A percentile compares a stretch with the other conserved stretches of the same genome.
These are phyloP conservation scores for Melipona quadrifasciata DNA, from an alignment of 1,140 invertebrate genomes.

Conservation along the genomic window DNA sequence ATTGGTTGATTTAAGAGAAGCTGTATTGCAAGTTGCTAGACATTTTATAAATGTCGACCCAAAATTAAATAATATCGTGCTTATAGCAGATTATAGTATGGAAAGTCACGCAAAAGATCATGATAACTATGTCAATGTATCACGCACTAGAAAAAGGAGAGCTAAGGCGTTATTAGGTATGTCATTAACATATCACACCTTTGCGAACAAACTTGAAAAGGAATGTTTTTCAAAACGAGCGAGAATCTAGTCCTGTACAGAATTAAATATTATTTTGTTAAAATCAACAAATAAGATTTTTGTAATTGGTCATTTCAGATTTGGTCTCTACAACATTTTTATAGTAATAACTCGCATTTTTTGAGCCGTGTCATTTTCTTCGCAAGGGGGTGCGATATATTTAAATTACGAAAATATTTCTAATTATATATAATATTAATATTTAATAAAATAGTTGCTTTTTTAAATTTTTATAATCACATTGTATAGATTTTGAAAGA, in stretches of 20 bases:
- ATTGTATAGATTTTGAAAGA: conserved; percentile 94
- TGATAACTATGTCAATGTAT: conserved; percentile 96
- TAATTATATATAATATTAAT: conserved; percentile 7
- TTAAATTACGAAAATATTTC: neutral
- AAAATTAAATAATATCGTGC: conserved; percentile 87
- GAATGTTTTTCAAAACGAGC: too few species aligned
- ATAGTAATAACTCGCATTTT: too few species aligned
- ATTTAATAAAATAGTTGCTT: neutral
- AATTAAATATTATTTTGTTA: too few species aligned
- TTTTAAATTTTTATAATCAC: conserved; percentile 48
- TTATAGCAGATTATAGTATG: conserved; percentile 96
- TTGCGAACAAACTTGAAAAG: too few species aligned
- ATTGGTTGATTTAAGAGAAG: conserved; percentile 97
- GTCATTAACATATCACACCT: neutral
- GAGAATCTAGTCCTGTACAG: too few species aligned
- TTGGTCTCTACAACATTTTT: too few species aligned
- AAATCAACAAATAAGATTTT: too few species aligned
- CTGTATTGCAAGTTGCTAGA: conserved; percentile 94
- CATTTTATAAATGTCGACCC: conserved; percentile 94
- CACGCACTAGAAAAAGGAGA: conserved; percentile 91
- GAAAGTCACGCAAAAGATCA: conserved; percentile 97
- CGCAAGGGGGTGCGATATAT: neutral
- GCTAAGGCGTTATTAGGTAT: conserved; percentile 95
- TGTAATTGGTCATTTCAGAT: too few species aligned
- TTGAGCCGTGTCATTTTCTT: too few species aligned